phyloP scores from a whole-genome alignment of 2,113 vertebrate genomes.

The Xiphias gladius region DNA sequence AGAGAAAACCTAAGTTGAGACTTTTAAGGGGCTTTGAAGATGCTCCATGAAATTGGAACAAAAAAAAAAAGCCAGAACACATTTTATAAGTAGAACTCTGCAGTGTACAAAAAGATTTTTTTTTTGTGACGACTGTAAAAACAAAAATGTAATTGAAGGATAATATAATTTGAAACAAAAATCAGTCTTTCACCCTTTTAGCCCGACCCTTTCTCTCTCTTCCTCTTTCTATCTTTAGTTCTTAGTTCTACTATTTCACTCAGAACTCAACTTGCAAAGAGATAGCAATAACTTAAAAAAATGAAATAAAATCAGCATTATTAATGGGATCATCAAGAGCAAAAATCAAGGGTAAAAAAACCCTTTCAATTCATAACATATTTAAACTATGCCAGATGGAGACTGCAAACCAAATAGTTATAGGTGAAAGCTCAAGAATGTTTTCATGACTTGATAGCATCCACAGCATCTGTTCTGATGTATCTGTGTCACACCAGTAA shows the following conservation, averaged over 20 bases:
- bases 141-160: no score
- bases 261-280: neutral
- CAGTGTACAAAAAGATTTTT: no score
- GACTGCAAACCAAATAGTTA: neutral
- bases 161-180: no score
- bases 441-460: neutral
- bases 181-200: neutral
- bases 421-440: neutral
- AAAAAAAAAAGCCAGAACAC: neutral
- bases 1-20: neutral
- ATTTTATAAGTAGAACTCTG: neutral
- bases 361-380: no score
- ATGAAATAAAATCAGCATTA: no score
- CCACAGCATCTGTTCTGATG: neutral
- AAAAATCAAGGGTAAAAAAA: neutral
- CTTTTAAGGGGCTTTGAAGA: no score
- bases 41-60: no score
- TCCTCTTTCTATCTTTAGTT: neutral
- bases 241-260: neutral
- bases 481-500: neutral
- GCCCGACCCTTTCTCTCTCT: neutral
- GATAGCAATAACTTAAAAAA: neutral
- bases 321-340: neutral
- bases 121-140: no score
- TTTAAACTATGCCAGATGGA: no score